phyloP scores from a whole-genome alignment of 2,888 invertebrate genomes.

The Philonicus albiceps region DNA sequence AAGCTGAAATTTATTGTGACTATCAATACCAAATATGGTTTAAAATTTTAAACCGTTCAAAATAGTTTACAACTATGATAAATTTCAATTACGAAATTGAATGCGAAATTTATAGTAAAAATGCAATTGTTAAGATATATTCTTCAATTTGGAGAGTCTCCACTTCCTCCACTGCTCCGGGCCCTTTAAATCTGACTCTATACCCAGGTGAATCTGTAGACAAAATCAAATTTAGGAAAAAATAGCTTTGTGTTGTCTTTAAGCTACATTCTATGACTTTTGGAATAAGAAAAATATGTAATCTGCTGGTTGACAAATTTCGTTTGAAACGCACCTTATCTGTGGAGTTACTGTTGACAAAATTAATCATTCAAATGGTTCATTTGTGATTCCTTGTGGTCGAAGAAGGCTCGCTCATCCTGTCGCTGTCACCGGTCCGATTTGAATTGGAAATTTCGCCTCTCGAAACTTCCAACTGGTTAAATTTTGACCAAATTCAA shows the following conservation, averaged over 20 bases:
- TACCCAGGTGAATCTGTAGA: too few relatives aligned
- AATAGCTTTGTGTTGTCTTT: not conserved
- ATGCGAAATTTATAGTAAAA: too few relatives aligned
- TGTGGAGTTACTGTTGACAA: not conserved
- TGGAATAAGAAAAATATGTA: not conserved
- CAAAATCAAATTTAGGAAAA: too few relatives aligned
- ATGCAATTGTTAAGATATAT: too few relatives aligned
- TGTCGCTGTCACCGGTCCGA: not conserved
- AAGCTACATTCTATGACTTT: not conserved
- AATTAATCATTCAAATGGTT: slow-evolving; percentile 36
- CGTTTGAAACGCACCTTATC: not conserved
- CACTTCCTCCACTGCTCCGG: too few relatives aligned
- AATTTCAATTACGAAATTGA: too few relatives aligned
- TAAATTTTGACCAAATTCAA: slow-evolving; percentile 2
- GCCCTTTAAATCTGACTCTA: too few relatives aligned
- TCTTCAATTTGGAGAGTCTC: too few relatives aligned
- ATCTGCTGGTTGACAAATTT: not conserved
- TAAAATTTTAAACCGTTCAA: too few relatives aligned
- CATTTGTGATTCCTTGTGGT: slow-evolving; percentile 30
- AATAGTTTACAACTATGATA: too few relatives aligned
- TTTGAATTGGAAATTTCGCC: not conserved
- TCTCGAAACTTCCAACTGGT: not conserved
- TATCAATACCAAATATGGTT: too few relatives aligned
- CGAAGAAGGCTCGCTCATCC: not conserved
- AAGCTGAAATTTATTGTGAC: too few relatives aligned